Evolutionary conservation across 2,113 vertebrate genomes (phyloP).

Genomic region (Toxotes jaculatrix): DNA sequence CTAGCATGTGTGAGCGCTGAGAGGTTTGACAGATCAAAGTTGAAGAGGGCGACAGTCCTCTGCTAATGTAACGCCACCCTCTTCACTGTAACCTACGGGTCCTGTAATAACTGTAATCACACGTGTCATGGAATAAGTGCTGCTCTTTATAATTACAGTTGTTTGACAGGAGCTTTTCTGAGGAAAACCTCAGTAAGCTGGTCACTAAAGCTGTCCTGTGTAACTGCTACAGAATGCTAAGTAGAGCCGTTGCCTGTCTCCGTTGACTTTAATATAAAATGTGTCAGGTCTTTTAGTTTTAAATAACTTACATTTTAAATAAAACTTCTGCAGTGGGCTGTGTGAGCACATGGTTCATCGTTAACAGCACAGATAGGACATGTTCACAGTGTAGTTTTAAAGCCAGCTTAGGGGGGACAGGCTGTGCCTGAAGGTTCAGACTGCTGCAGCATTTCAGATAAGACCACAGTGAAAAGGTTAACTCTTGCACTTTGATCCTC

Average conservation of each 20-base stretch:
- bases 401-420: neutral
- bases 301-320: neutral
- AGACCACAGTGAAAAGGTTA: constrained; percentile 43
- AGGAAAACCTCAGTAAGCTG: neutral
- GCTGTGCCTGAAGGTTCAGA: neutral
- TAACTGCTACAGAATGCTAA: neutral
- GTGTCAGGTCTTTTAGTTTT: neutral
- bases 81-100: neutral
- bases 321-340: neutral
- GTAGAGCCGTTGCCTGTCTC: neutral
- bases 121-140: neutral
- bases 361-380: neutral
- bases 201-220: neutral
- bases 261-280: neutral
- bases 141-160: neutral
- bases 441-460: constrained; percentile 35
- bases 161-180: neutral
- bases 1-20: constrained; percentile 47
- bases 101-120: neutral
- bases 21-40: constrained; percentile 51
- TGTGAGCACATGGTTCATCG: neutral
- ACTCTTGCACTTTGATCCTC: constrained; percentile 59
- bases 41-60: constrained; percentile 5
- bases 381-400: neutral
- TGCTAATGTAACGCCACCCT: neutral